Evolutionary conservation across 2,797 vertebrate genomes (phyloP).

Genomic region (Numenius phaeopus): DNA sequence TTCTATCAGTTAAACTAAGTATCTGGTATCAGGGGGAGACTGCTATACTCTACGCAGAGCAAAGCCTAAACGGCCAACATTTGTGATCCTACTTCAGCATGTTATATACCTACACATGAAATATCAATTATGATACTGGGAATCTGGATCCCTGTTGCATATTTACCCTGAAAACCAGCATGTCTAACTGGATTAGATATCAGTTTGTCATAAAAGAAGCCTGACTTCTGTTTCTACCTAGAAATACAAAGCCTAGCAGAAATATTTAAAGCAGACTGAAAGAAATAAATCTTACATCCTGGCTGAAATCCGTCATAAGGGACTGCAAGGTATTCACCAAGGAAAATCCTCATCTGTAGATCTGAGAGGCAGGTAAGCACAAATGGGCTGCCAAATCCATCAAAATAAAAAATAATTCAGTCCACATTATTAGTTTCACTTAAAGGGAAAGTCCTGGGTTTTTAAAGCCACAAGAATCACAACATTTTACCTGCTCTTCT

Average conservation of each 20-base stretch:
- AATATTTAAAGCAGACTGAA: not conserved
- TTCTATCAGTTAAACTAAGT: not conserved
- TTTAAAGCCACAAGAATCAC: not conserved
- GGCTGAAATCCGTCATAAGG: not conserved
- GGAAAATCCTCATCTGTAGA: not conserved
- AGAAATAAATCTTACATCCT: not conserved
- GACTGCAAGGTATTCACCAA: not conserved
- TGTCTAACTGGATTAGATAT: not conserved
- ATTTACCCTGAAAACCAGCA: not conserved
- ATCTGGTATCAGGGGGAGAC: not conserved
- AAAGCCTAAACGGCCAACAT: not conserved
- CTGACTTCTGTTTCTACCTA: not conserved
- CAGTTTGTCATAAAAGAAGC: not conserved
- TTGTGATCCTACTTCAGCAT: not conserved
- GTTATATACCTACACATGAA: not conserved
- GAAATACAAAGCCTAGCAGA: not conserved
- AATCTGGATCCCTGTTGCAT: not conserved
- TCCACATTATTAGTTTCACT: not conserved
- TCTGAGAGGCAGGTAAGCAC: not conserved
- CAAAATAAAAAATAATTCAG: not conserved
- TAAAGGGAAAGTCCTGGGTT: not conserved
- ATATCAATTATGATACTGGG: not conserved
- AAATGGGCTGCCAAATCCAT: not conserved
- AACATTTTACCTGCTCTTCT: not conserved
- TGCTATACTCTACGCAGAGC: not conserved